These are phyloP conservation scores for Melanerpes formicivorus DNA, from an alignment of 2,113 vertebrate species.

Conservation along the genomic window DNA sequence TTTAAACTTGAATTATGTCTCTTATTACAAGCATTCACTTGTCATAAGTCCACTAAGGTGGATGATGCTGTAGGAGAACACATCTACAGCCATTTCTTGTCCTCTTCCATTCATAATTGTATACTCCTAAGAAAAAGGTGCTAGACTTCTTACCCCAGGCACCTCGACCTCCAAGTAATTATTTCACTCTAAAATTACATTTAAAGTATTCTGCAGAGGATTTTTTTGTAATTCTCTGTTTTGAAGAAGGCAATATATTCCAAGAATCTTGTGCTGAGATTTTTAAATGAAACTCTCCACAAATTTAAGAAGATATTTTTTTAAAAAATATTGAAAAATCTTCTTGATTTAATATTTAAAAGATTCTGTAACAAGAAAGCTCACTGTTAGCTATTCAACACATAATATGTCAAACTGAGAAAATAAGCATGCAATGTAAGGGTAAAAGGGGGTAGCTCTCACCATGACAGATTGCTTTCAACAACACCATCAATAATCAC, in stretches of 20 bases:
- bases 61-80: conserved; percentile 5
- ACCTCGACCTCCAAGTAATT: background rate
- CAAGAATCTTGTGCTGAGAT: background rate
- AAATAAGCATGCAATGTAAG: background rate
- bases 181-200: background rate
- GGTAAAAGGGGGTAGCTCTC: conserved; percentile 24
- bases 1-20: conserved; percentile 6
- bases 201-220: background rate
- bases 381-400: background rate
- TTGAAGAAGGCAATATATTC: background rate
- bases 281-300: background rate
- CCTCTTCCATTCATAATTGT: background rate
- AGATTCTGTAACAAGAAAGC: background rate
- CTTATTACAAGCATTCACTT: background rate
- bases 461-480: conserved; percentile 41
- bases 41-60: background rate
- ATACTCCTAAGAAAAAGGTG: background rate
- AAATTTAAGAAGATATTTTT: background rate
- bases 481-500: conserved; percentile 31
- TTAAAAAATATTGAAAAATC: background rate
- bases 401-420: conserved; percentile 2
- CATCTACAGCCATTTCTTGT: background rate
- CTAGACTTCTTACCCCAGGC: background rate
- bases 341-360: background rate
- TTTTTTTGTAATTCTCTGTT: background rate